These are phyloP conservation scores for Echinops telfairi DNA, from an alignment of 2,113 vertebrate species.

Conservation along the genomic window DNA sequence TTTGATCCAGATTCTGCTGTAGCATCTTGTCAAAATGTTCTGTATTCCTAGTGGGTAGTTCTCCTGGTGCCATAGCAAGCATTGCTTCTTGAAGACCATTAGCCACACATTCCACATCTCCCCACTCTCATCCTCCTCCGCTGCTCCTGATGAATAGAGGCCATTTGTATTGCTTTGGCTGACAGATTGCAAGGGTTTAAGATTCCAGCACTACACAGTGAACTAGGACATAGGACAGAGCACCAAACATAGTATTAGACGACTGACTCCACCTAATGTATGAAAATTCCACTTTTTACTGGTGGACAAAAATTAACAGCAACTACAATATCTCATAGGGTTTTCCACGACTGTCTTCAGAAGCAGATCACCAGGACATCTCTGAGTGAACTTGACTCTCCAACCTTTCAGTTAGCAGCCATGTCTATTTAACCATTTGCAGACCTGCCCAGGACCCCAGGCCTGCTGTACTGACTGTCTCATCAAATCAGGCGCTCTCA, in stretches of 20 bases:
- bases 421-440: neutral
- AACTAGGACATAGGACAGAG: neutral
- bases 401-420: neutral
- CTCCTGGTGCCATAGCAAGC: no score
- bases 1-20: neutral
- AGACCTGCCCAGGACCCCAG: neutral
- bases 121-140: neutral
- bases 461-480: neutral
- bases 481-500: no score
- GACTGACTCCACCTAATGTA: neutral
- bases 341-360: neutral
- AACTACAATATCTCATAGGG: neutral
- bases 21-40: neutral
- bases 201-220: neutral
- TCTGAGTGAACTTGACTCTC: neutral
- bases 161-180: neutral
- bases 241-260: neutral
- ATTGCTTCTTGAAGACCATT: neutral
- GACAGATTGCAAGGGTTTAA: neutral
- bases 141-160: neutral
- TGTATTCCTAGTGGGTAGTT: neutral
- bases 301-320: neutral
- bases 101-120: neutral
- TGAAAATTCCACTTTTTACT: neutral
- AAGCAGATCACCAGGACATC: neutral